Base-by-base conservation (phyloP, 2,888 invertebrate species). In the Drepanosiphum platanoidis region DNA sequence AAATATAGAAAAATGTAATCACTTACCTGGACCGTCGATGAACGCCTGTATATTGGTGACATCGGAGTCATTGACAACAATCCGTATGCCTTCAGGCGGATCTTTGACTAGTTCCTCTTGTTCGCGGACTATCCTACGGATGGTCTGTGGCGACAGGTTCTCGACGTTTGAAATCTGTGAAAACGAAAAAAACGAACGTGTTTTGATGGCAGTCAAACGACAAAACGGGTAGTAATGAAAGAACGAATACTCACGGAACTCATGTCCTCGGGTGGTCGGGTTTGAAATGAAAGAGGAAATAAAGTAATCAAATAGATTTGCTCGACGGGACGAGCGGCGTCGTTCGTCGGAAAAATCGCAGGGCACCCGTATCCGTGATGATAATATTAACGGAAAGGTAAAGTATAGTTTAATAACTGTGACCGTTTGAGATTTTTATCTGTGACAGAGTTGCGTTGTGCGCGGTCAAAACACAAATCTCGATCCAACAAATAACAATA, bases 101-200 rank as follows among this genome's bases (percentile, higher is more conserved):
- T 93, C 92, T 87, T 93, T 93, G 86, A 93, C 93, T 89, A 98
- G 91, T 88, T 94, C 94, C 88, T 94, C 94, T 92, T 98, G 93
- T 91, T 98, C 97, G 89, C 95, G 95, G 88, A 94, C 93, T 88
- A 98, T 95, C 89, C 95, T 93, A 87, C 96, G 92, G 86, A 97
- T 94, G 87, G 95, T 95, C 92, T 97, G 97, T 87, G 98, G 97
- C 87, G 97, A 96, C 88, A 97, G 92, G 91, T 98, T 98, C 92
- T 98, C 98, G 88, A 96, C 95, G 91, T 96, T 96, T 88, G 96
- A 96, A 92, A 95, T 94, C 93, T 94, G 89, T 87, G 90, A 90
- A 18, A 81, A 77, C 36, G n/a, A 42, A 64, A 30, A 30, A 64
- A 72, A 79, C 18, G 8, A 15, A 30, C n/a, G 15, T 66, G 3